Evolutionary conservation across 2,797 vertebrate species (phyloP).

Genomic region (Acanthis flammea): DNA sequence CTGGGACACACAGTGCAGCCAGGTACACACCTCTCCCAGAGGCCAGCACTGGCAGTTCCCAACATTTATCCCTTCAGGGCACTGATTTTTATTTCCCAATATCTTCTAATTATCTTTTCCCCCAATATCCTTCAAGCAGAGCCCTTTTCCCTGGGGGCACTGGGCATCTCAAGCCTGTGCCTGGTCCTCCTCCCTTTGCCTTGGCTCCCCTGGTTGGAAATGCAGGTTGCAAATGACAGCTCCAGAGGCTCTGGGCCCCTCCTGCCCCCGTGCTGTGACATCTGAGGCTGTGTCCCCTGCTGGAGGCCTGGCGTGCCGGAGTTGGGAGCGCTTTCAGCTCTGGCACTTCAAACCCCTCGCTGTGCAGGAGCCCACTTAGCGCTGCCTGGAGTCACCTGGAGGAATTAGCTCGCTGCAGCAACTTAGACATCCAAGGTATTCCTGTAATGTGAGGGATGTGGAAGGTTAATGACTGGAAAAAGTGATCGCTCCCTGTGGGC

Average conservation of each 20-base stretch:
- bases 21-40: background rate
- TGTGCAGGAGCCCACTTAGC: constrained; percentile 45
- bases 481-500: constrained; percentile 62
- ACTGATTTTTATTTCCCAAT: background rate
- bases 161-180: accelerated
- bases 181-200: background rate
- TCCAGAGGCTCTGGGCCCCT: background rate
- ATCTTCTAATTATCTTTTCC: background rate
- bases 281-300: constrained; percentile 17
- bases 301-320: constrained; percentile 16
- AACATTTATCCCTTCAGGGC: background rate
- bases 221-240: background rate
- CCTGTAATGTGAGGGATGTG: constrained; percentile 55
- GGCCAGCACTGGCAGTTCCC: background rate
- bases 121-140: accelerated
- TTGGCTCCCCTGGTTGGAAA: background rate
- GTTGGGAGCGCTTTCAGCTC: constrained; percentile 41
- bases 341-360: constrained; percentile 33
- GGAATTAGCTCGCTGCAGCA: constrained; percentile 44
- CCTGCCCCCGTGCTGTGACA: background rate
- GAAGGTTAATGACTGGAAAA: constrained; percentile 69
- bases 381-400: constrained; percentile 58
- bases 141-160: background rate
- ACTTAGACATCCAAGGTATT: constrained; percentile 32
- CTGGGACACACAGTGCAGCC: background rate